Percentiles rank a stretch among this genome's conserved stretches.
Conservation (phyloP, 1,140 invertebrate species). For the Zaprionus vittiger region DNA sequence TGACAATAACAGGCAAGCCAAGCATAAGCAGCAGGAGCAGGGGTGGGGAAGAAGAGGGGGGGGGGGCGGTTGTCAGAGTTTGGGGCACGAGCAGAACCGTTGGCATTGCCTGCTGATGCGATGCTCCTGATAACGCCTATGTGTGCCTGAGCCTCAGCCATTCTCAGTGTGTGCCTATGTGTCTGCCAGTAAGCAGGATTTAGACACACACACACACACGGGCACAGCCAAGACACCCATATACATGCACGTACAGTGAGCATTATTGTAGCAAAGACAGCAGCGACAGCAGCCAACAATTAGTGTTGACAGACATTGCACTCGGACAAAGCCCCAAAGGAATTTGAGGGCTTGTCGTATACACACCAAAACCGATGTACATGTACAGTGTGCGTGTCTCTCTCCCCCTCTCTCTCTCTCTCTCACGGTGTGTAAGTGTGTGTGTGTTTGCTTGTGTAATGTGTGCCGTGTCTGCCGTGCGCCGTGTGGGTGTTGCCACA, state of each 20-base stretch:
- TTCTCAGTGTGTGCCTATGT: conserved; percentile 11
- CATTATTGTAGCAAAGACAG: conserved; percentile 75
- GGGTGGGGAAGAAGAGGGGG: not conserved
- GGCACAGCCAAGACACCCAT: not conserved
- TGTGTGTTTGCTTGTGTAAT: conserved; percentile 5
- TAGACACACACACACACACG: conserved; percentile 24
- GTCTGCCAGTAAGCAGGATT: conserved; percentile 51
- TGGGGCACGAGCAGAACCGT: not conserved
- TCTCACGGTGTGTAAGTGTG: not conserved
- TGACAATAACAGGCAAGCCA: conserved; percentile 42
- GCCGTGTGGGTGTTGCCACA: conserved; percentile 29
- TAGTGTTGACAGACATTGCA: conserved; percentile 83
- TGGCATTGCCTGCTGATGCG: conserved; percentile 36
- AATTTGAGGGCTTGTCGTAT: conserved; percentile 72
- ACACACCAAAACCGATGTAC: conserved; percentile 32
- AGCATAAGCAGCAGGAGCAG: not conserved
- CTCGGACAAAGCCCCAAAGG: conserved; percentile 70
- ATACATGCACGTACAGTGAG: conserved; percentile 23
- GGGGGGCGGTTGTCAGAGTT: not conserved
- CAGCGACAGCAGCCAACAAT: conserved; percentile 78
- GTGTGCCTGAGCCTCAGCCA: conserved; percentile 10
- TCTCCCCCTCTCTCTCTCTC: not conserved
- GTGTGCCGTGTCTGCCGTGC: conserved; percentile 6
- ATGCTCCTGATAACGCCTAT: conserved; percentile 46
- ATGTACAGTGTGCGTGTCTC: not conserved